Percentiles rank a stretch among this genome's conserved stretches.
phyloP scores from a whole-genome alignment of 2,888 invertebrate genomes.

The Trichogramma evanescens region DNA sequence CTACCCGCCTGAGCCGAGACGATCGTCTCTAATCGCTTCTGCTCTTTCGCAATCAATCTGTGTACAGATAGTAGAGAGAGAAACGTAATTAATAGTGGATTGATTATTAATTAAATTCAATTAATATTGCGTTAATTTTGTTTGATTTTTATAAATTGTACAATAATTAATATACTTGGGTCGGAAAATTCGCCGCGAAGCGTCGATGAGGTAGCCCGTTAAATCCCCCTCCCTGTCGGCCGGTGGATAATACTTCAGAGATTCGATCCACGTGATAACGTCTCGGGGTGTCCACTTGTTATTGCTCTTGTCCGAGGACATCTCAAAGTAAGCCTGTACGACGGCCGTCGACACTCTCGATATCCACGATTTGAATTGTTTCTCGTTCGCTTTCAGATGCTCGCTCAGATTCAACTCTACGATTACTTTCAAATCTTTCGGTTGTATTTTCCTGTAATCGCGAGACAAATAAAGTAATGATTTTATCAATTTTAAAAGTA shows the following conservation, averaged over 20 bases:
- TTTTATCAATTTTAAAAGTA: too few species aligned
- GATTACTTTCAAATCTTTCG: slow-evolving; percentile 33
- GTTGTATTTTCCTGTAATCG: slow-evolving; percentile 28
- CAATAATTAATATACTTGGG: slow-evolving; percentile 28
- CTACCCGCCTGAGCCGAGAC: slow-evolving; percentile 22
- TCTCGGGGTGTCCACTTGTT: slow-evolving; percentile 35
- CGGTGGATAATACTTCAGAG: slow-evolving; percentile 34
- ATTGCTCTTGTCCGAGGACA: slow-evolving; percentile 18
- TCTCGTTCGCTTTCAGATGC: slow-evolving; percentile 28
- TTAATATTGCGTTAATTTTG: background rate
- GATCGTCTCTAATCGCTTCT: slow-evolving; percentile 32
- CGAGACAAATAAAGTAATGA: too few species aligned
- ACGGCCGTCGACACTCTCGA: slow-evolving; percentile 31
- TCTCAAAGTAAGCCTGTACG: slow-evolving; percentile 26
- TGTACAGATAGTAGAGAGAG: too few species aligned
- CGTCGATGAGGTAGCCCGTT: slow-evolving; percentile 32
- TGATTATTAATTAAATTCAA: background rate
- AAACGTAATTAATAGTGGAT: background rate
- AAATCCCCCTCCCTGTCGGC: slow-evolving; percentile 30
- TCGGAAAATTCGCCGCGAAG: slow-evolving; percentile 34
- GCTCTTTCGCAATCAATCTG: slow-evolving; percentile 30
- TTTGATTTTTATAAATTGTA: background rate
- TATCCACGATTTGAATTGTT: slow-evolving; percentile 33
- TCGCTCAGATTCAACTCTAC: slow-evolving; percentile 35
- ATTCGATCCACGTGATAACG: slow-evolving; percentile 36